Base-by-base conservation (phyloP, 1,140 invertebrate species). In the Tenebrio molitor region DNA sequence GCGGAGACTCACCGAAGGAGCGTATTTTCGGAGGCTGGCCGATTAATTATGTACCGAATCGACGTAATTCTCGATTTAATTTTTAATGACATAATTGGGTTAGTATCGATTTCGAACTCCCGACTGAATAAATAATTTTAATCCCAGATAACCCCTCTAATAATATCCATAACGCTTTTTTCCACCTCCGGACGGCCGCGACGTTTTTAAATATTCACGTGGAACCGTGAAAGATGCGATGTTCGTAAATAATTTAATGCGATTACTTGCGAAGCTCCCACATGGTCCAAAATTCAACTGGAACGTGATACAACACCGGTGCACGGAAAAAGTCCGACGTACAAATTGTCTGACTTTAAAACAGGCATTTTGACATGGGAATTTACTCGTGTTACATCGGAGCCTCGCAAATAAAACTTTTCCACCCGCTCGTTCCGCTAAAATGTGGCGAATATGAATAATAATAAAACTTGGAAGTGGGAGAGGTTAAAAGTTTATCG, bases 111-210 rank as follows among this genome's bases (percentile, higher is more conserved):
- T 58, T 58, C 50, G 29, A 58, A 58, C 50, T 29, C 50, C 23
- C 50, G 50, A 58, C 50, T 58, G 50, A 58, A 58, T 58, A 58
- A 58, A 58, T 58, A 29, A 58, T 33, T 58, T 58, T 58, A 58
- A 58, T 58, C 50, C 50, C 50, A 58, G 50, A 58, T 58, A 58
- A 58, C 29, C 50, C 50, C 50, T 58, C 50, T 58, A 58, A 58
- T 58, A 58, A 58, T 58, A 58, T 58, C 50, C 50, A 29, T 58
- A 58, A 58, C 50, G 50, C 46, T 58, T 58, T 58, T 58, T 58
- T 58, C 50, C 50, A 58, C 50, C 50, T 58, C 23, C 50, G 50
- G 15, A 3, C 23, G 23, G 14, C 50, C 23, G 50, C 50, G 50
- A 58, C 50, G 50, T 12, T 58, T 25, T 58, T 23, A 58, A 58